Percentiles rank a stretch among this genome's conserved stretches.
These are phyloP conservation scores for Pimpla rufipes DNA, from an alignment of 2,888 invertebrate genomes.

Conservation along the genomic window DNA sequence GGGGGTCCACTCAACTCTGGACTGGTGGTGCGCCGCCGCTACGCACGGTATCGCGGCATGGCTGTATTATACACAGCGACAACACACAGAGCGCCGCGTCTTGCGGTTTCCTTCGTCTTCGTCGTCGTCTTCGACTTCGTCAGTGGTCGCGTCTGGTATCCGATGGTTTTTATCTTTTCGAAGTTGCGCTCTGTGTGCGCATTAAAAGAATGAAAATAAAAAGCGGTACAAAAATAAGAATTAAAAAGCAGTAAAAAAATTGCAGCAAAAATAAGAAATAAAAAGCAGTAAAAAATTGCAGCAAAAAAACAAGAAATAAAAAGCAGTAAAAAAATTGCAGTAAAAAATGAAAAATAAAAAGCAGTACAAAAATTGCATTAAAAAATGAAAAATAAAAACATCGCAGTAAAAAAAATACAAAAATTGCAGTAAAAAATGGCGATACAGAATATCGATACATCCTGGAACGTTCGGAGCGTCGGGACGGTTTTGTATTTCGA, in stretches of 20 bases:
- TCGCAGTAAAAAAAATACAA: not conserved
- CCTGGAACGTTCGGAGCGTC: not conserved
- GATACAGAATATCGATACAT: slow-evolving; percentile 30
- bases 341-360: not conserved
- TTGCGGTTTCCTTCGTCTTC: slow-evolving; percentile 35
- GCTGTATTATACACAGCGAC: slow-evolving; percentile 1
- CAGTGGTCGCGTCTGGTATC: not conserved
- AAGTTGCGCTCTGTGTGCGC: not conserved
- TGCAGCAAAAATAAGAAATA: too few species aligned
- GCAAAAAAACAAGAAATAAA: not conserved
- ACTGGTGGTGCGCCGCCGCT: slow-evolving; percentile 49
- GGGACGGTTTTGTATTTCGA: slow-evolving; percentile 68
- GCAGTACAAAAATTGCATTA: too few species aligned
- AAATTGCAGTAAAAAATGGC: too few species aligned
- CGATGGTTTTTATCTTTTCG: not conserved
- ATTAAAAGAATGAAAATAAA: not conserved
- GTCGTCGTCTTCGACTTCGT: slow-evolving; percentile 35
- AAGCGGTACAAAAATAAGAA: not conserved
- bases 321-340: not conserved
- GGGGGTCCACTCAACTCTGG: slow-evolving; percentile 64
- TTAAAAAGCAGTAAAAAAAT: not conserved
- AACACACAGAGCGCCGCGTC: slow-evolving; percentile 28
- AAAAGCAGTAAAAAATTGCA: too few species aligned
- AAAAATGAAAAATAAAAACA: not conserved
- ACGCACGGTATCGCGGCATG: slow-evolving; percentile 17